A percentile compares a stretch with the other conserved stretches of the same genome.
phyloP scores from a whole-genome alignment of 1,140 invertebrate species.

The Heliothis subflexa region DNA sequence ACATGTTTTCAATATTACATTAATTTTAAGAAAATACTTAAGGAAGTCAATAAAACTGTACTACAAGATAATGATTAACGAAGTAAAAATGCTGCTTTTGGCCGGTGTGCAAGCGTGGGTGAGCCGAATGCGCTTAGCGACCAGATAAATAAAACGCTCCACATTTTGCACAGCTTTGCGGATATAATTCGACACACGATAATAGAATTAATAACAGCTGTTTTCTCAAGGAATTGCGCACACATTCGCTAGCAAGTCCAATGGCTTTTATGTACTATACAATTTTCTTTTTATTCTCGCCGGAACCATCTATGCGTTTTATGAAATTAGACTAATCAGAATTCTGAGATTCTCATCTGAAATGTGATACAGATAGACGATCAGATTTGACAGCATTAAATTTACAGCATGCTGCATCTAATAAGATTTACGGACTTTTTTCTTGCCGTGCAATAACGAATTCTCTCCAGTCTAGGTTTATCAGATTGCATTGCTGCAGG shows the following conservation, averaged over 20 bases:
- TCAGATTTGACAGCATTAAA: too few relatives aligned
- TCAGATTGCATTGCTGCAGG: background rate
- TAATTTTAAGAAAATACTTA: slow-evolving; percentile 28
- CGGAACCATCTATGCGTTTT: background rate
- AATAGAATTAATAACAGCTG: slow-evolving; percentile 53
- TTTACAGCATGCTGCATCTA: too few relatives aligned
- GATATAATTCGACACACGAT: slow-evolving; percentile 51
- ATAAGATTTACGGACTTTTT: too few relatives aligned
- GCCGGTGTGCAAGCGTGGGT: slow-evolving; percentile 59
- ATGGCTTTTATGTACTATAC: slow-evolving; percentile 19
- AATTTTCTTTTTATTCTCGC: background rate
- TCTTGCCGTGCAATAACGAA: too few relatives aligned
- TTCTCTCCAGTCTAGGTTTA: background rate
- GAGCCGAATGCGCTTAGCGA: slow-evolving; percentile 65
- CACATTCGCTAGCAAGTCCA: background rate
- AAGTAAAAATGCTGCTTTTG: slow-evolving; percentile 55
- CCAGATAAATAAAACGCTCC: slow-evolving; percentile 64
- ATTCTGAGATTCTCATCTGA: too few relatives aligned
- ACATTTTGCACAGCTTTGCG: slow-evolving; percentile 55
- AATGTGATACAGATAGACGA: too few relatives aligned
- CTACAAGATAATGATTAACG: slow-evolving; percentile 41
- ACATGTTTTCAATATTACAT: background rate
- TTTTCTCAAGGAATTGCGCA: slow-evolving; percentile 16
- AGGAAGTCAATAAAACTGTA: slow-evolving; percentile 39
- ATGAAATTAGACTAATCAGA: background rate